Evolutionary conservation across 2,888 invertebrate genomes (phyloP).

Genomic region (Papilio elwesi): DNA sequence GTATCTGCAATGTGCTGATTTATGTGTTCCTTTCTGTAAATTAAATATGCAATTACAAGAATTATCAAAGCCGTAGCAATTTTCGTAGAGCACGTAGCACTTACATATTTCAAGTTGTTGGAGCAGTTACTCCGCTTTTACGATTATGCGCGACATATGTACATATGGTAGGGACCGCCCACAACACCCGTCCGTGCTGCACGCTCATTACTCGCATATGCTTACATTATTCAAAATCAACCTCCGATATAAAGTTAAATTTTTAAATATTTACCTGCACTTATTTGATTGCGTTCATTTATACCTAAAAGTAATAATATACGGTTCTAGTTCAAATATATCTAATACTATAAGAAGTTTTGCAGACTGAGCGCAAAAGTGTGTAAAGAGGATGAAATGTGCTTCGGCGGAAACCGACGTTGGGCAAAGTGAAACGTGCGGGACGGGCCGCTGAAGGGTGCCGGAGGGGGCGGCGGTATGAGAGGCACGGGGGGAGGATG

Average conservation of each 20-base stretch:
- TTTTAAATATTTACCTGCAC: slow-evolving; percentile 1
- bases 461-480: slow-evolving; percentile 41
- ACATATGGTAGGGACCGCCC: slow-evolving; percentile 34
- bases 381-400: slow-evolving; percentile 42
- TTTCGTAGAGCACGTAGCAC: slow-evolving; percentile 28
- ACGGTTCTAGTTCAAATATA: slow-evolving; percentile 44
- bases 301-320: slow-evolving; percentile 20
- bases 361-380: slow-evolving; percentile 46
- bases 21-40: neutral
- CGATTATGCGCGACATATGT: slow-evolving; percentile 37
- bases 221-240: slow-evolving; percentile 34
- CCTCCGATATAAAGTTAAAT: neutral
- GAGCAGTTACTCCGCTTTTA: slow-evolving; percentile 37
- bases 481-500: slow-evolving; percentile 43
- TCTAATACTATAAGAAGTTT: slow-evolving; percentile 43
- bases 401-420: slow-evolving; percentile 38
- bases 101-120: slow-evolving; percentile 31
- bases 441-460: slow-evolving; percentile 46
- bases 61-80: slow-evolving; percentile 23
- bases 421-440: slow-evolving; percentile 41
- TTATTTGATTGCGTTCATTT: neutral
- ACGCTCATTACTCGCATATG: slow-evolving; percentile 32
- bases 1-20: too few species aligned
- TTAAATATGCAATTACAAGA: slow-evolving; percentile 16
- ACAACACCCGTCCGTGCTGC: slow-evolving; percentile 30